Evolutionary conservation across 2,888 invertebrate genomes (phyloP).

Genomic region (Pinctada fucata): DNA sequence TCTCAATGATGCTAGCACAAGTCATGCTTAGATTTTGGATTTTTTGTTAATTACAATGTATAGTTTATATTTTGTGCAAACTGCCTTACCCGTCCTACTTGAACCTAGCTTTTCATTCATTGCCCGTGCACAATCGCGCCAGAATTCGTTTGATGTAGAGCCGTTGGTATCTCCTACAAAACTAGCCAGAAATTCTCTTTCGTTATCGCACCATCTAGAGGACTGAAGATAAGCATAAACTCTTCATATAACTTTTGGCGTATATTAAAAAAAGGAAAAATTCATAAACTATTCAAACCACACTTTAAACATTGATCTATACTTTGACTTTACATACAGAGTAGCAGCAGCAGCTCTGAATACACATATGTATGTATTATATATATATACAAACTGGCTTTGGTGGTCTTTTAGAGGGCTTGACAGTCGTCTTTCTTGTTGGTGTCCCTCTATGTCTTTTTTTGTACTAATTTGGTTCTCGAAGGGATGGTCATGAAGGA

Average conservation of each 20-base stretch:
- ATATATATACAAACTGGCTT: not conserved
- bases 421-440: not conserved
- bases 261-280: too few relatives aligned
- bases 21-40: too few relatives aligned
- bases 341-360: not conserved
- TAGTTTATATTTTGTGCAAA: not conserved
- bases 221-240: not conserved
- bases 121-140: not conserved
- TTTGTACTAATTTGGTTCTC: not conserved
- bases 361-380: not conserved
- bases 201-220: not conserved
- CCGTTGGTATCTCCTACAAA: not conserved
- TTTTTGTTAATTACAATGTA: not conserved
- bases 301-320: too few relatives aligned
- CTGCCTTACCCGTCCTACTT: not conserved
- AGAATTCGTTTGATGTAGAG: not conserved
- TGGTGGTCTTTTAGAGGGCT: not conserved
- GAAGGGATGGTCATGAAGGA: not conserved
- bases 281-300: too few relatives aligned
- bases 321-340: too few relatives aligned
- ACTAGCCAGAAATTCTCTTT: not conserved
- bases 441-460: not conserved
- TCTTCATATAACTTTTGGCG: not conserved
- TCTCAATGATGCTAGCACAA: too few relatives aligned
- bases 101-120: not conserved